These are phyloP conservation scores for Cistogaster globosa DNA, from an alignment of 2,888 invertebrate genomes.

Conservation along the genomic window DNA sequence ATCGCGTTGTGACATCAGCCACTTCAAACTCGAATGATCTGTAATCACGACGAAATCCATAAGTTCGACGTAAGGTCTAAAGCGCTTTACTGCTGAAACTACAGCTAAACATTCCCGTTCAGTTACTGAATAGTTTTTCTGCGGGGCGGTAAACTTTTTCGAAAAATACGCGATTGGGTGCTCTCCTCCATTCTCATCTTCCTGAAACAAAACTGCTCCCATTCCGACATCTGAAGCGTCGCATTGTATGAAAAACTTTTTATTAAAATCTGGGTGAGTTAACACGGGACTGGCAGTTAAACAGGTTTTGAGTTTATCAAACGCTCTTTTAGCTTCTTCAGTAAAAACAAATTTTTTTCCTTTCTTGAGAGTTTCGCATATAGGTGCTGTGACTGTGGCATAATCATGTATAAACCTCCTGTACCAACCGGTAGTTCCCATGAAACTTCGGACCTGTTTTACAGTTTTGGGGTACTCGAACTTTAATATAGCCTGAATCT, in stretches of 20 bases:
- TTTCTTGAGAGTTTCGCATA: background rate
- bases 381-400: background rate
- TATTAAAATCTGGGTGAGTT: background rate
- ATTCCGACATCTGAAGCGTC: background rate
- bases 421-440: conserved; percentile 7
- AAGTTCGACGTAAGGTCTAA: background rate
- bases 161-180: background rate
- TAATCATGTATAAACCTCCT: background rate
- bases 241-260: background rate
- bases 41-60: background rate
- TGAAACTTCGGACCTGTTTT: background rate
- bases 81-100: background rate
- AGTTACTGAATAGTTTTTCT: background rate
- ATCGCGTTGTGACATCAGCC: background rate
- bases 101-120: background rate
- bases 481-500: background rate
- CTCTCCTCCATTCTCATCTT: background rate
- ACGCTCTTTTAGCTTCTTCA: background rate
- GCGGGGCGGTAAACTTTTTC: background rate
- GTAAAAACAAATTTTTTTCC: background rate
- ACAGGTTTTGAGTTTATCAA: background rate
- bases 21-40: background rate
- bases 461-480: background rate
- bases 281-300: background rate
- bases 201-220: background rate